Evolutionary conservation across 2,113 vertebrate genomes (phyloP).

Genomic region (Oenanthe oenanthe): DNA sequence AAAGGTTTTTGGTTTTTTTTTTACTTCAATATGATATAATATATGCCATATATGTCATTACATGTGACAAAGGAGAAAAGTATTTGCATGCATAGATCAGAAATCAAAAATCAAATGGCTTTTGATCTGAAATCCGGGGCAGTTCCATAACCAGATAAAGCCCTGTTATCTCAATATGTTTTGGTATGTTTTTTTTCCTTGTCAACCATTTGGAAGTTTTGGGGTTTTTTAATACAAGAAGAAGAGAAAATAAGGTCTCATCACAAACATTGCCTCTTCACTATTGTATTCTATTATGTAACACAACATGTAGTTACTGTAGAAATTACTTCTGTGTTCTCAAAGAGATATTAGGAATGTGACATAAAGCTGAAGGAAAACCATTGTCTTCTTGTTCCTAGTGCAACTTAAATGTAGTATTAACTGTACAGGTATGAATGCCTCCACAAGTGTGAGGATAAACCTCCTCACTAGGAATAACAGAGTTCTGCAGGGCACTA

Average conservation of each 20-base stretch:
- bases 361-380: neutral
- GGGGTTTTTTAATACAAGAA: neutral
- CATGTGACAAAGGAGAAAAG: neutral
- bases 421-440: neutral
- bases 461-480: neutral
- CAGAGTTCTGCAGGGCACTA: neutral
- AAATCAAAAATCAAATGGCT: neutral
- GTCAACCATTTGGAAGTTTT: neutral
- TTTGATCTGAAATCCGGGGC: neutral
- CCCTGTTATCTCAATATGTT: neutral
- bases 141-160: neutral
- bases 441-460: neutral
- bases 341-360: neutral
- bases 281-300: neutral
- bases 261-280: neutral
- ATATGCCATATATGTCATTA: neutral
- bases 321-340: neutral
- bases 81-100: neutral
- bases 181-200: neutral
- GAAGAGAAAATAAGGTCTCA: neutral
- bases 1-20: rapidly evolving
- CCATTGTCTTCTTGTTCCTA: neutral
- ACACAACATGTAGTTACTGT: neutral
- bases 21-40: neutral
- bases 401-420: neutral